Conservation (phyloP, 1,140 invertebrate species). For the Orius insidiosus region DNA sequence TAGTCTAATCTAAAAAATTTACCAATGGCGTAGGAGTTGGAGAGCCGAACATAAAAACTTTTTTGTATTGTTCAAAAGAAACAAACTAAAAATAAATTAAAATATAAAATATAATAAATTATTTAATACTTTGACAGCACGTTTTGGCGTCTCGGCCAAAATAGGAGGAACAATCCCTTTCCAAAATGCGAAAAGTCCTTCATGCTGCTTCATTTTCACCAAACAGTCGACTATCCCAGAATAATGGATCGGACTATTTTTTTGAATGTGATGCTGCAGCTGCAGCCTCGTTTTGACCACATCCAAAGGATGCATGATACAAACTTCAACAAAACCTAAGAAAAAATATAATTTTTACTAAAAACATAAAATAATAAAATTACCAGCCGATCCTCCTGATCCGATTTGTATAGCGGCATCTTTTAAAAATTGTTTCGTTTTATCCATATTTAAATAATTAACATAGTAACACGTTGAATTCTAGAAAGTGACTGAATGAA, state of each 20-base stretch:
- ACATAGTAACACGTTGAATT: too few species aligned
- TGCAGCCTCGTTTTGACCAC: constrained; percentile 79
- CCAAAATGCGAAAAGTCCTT: constrained; percentile 66
- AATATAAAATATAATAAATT: neutral
- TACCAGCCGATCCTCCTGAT: constrained; percentile 72
- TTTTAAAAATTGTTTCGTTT: constrained; percentile 33
- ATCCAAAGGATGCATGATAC: constrained; percentile 89
- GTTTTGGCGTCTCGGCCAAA: constrained; percentile 84
- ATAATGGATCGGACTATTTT: constrained; percentile 45
- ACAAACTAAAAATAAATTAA: constrained; percentile 45
- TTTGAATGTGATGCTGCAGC: constrained; percentile 39
- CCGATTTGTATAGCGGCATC: constrained; percentile 66
- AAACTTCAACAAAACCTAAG: constrained; percentile 75
- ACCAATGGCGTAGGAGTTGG: constrained; percentile 52
- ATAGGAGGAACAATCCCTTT: constrained; percentile 86
- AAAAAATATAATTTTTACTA: constrained; percentile 1
- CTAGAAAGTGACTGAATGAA: too few species aligned
- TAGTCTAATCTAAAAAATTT: constrained; percentile 15
- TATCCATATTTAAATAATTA: constrained; percentile 9
- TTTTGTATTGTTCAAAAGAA: constrained; percentile 84
- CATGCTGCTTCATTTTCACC: constrained; percentile 66
- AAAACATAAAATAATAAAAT: constrained; percentile 13
- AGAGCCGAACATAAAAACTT: constrained; percentile 59
- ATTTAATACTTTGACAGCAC: constrained; percentile 59
- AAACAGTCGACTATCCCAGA: constrained; percentile 72